phyloP scores from a whole-genome alignment of 1,140 invertebrate genomes.

The Zaprionus capensis region DNA sequence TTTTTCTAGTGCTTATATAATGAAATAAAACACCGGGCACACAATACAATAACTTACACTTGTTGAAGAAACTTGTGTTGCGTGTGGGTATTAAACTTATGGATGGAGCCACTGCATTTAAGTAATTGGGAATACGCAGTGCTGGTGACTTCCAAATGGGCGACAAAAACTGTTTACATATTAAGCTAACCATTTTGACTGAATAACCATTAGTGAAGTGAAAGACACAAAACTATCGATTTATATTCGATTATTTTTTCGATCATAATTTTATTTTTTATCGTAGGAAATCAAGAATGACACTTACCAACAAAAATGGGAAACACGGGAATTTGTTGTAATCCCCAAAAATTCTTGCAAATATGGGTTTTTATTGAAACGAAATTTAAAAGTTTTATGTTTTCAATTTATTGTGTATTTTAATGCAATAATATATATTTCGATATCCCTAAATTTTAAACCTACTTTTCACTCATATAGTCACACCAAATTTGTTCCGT shows the following conservation, averaged over 20 bases:
- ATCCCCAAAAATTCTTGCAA: no score
- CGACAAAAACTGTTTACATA: background rate
- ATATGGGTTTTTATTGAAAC: no score
- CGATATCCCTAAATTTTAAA: no score
- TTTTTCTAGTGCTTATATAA: constrained; percentile 13
- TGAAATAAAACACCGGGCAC: background rate
- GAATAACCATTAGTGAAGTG: constrained; percentile 1
- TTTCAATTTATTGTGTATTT: no score
- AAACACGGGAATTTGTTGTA: no score
- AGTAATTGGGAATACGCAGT: background rate
- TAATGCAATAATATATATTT: no score
- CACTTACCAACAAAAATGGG: background rate
- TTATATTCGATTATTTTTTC: background rate
- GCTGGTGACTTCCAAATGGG: background rate
- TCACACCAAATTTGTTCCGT: no score
- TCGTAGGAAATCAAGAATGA: background rate
- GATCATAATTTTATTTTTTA: background rate
- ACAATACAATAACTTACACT: constrained; percentile 82
- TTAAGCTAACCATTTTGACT: constrained; percentile 18
- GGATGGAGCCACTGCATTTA: constrained; percentile 1
- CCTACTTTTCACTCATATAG: no score
- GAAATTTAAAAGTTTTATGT: no score
- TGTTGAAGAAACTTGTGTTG: constrained; percentile 85
- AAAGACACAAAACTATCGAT: background rate
- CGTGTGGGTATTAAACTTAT: constrained; percentile 55